Evolutionary conservation across 2,888 invertebrate species (phyloP), one percentile per base, ranked within the genome.

Genomic region (Cristatella mucedo): DNA sequence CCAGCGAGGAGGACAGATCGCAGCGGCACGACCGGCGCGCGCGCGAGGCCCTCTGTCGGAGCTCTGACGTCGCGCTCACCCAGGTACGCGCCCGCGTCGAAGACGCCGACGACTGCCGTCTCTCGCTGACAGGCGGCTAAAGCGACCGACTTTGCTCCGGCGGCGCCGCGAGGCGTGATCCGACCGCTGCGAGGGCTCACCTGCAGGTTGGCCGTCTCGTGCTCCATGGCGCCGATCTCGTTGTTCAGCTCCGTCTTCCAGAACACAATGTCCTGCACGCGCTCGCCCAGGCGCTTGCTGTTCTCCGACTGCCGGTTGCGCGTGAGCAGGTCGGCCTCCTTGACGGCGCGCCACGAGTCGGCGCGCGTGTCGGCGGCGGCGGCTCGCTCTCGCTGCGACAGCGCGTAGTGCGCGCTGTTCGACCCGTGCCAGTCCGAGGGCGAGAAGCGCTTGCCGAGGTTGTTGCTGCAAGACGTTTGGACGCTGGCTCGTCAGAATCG

Each of bases 401-500:
- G 81, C 55, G 80, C 78, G 61, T 78, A 87, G 58, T 78, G 74
- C 61, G 59, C 68, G 56, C 62, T 67, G 63, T 82, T 85, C 56
- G 80, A 79, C 67, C 81, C 80, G 42, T 77, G 77, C 89, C 89
- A 89, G 69, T 89, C 87, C 46, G 80, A 74, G 39, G 83, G 82
- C 2, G 86, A 85, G 68, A 82, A 87, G 2, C 66, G 53, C 0
- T 87, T 84, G 63, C 85, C 84, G 24, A 87, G 50, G n/a, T 55
- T 53, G 41, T 58, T 55, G 41, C 66, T 64, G 53, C 22, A 15
- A 13, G 19, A 6, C 7, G 7, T n/a, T n/a, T n/a, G n/a, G n/a
- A n/a, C n/a, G n/a, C n/a, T n/a, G n/a, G n/a, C n/a, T n/a, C n/a
- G n/a, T n/a, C n/a, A n/a, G n/a, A n/a, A n/a, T n/a, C n/a, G n/a